Evolutionary conservation across 2,113 vertebrate genomes (phyloP).

Genomic region (Todiramphus saurophagus): DNA sequence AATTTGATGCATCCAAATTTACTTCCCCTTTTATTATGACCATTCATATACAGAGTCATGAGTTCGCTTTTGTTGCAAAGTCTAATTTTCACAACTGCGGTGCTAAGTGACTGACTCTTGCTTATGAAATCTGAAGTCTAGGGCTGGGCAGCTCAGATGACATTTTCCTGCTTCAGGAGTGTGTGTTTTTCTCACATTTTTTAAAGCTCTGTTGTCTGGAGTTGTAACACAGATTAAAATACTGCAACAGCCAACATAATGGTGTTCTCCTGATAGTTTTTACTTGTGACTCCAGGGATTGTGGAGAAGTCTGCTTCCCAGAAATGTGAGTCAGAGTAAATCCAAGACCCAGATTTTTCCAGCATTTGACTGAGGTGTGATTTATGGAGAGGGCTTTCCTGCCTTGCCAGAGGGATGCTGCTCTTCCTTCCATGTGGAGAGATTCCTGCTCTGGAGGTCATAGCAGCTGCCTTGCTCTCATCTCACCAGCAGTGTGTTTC

Average conservation of each 20-base stretch:
- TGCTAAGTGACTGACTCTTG: background rate
- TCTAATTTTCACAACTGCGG: background rate
- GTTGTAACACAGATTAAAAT: background rate
- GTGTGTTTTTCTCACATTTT: background rate
- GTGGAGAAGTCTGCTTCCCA: background rate
- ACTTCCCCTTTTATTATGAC: background rate
- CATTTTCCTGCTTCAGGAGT: background rate
- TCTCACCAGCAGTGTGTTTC: background rate
- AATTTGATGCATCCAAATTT: background rate
- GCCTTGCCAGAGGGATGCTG: background rate
- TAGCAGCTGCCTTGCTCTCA: background rate
- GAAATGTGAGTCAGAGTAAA: background rate
- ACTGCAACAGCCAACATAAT: background rate
- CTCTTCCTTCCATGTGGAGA: background rate
- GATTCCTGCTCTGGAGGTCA: background rate
- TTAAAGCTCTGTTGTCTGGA: background rate
- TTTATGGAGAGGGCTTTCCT: conserved; percentile 10
- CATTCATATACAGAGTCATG: background rate
- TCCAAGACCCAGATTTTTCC: background rate
- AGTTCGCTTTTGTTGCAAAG: background rate
- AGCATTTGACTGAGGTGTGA: background rate
- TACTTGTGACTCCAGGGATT: background rate
- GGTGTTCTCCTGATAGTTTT: background rate
- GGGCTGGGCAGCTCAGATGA: background rate
- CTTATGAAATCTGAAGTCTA: background rate